These are phyloP conservation scores for Chaetops frenatus DNA, from an alignment of 2,113 vertebrate species.

Conservation along the genomic window DNA sequence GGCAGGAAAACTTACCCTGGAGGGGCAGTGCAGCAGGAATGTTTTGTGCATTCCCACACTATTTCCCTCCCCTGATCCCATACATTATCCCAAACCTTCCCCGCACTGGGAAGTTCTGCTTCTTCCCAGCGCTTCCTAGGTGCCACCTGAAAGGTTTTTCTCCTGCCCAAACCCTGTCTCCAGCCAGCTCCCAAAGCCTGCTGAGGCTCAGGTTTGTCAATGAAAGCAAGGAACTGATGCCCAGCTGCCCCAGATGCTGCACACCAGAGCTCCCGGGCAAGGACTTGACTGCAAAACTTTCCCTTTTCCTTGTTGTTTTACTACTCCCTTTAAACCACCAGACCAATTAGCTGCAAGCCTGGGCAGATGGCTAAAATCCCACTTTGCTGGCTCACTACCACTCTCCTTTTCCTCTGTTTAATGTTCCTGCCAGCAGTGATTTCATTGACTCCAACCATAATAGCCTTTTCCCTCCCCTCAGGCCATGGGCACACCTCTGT, in stretches of 20 bases:
- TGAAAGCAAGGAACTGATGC: neutral
- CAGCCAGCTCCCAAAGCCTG: neutral
- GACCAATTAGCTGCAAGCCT: neutral
- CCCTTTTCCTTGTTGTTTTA: neutral
- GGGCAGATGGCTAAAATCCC: neutral
- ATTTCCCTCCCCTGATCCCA: neutral
- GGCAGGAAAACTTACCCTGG: neutral
- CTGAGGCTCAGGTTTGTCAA: neutral
- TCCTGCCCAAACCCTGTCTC: neutral
- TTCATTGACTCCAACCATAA: neutral
- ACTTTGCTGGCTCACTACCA: neutral
- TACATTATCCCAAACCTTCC: rapidly evolving
- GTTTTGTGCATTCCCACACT: neutral
- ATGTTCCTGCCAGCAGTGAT: constrained; percentile 23
- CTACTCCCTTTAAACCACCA: neutral
- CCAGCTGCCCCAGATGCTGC: neutral
- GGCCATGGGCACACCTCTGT: constrained; percentile 41
- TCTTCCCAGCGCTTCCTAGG: neutral
- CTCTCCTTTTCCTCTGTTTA: neutral
- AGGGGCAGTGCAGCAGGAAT: neutral
- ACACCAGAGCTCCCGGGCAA: neutral
- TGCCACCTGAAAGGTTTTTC: rapidly evolving
- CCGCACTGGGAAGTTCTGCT: rapidly evolving
- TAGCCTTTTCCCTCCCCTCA: constrained; percentile 43
- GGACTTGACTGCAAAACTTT: neutral